These are phyloP conservation scores for Corythornis cristatus DNA, from an alignment of 2,113 vertebrate genomes.

Conservation along the genomic window DNA sequence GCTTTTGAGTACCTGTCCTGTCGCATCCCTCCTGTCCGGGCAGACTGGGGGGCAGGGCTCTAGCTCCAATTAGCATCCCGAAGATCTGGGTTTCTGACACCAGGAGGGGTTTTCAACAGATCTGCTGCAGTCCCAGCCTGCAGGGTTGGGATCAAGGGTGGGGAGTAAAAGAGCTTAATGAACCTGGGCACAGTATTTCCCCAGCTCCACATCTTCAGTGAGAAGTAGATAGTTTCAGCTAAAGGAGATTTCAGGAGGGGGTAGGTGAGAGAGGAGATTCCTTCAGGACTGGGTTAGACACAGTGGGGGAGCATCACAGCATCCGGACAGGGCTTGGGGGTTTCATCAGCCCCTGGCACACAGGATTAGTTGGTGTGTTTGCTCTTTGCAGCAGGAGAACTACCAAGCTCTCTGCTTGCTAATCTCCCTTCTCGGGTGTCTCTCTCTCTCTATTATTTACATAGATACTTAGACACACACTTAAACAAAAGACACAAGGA, in stretches of 20 bases:
- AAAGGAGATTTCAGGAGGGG: background rate
- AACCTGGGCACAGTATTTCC: fast-evolving
- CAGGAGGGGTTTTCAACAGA: background rate
- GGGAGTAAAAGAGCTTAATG: background rate
- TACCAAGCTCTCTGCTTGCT: background rate
- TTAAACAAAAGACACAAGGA: background rate
- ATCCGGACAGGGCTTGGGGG: fast-evolving
- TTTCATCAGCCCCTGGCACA: background rate
- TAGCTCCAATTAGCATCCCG: fast-evolving
- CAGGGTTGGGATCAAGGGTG: fast-evolving
- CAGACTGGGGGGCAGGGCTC: background rate
- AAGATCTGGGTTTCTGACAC: background rate
- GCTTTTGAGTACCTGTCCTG: background rate
- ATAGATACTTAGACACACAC: background rate
- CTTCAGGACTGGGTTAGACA: background rate
- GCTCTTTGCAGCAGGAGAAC: fast-evolving
- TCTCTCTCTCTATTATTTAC: background rate
- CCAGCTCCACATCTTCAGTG: background rate
- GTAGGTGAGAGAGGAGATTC: background rate
- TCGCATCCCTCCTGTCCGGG: background rate
- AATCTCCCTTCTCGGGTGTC: background rate
- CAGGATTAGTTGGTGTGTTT: background rate
- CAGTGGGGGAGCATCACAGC: background rate
- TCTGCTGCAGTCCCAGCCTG: too few relatives aligned
- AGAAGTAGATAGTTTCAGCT: background rate